Evolutionary conservation across 2,113 vertebrate genomes (phyloP).

Genomic region (Taxidea taxus): DNA sequence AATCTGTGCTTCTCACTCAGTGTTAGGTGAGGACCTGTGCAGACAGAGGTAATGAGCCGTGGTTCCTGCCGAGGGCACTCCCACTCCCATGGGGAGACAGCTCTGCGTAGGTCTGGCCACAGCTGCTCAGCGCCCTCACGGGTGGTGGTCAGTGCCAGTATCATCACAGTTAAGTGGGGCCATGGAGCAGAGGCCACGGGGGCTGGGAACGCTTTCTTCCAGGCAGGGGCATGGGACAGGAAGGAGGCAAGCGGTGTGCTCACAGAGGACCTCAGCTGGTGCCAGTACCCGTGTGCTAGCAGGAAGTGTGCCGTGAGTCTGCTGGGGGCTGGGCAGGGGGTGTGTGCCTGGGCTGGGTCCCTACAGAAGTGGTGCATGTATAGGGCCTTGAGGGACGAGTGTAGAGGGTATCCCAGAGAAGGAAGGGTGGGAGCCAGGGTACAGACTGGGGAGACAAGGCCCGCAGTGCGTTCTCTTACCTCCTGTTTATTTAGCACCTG

Average conservation of each 20-base stretch:
- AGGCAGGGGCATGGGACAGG: neutral
- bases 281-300: accelerated
- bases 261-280: neutral
- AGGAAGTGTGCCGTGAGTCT: neutral
- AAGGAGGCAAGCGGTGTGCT: no score
- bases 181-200: neutral
- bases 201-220: neutral
- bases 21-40: neutral
- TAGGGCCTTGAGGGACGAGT: no score
- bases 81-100: neutral
- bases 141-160: neutral
- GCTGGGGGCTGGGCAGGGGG: no score
- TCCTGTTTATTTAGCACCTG: neutral
- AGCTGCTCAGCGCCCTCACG: neutral
- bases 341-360: no score
- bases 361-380: neutral
- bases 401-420: neutral
- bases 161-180: neutral
- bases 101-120: neutral
- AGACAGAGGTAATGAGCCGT: neutral
- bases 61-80: neutral
- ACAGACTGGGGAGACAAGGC: neutral
- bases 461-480: neutral
- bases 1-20: neutral
- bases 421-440: neutral